A percentile compares a stretch with the other conserved stretches of the same genome.
phyloP scores from a whole-genome alignment of 2,888 invertebrate genomes.

The Phania funesta region DNA sequence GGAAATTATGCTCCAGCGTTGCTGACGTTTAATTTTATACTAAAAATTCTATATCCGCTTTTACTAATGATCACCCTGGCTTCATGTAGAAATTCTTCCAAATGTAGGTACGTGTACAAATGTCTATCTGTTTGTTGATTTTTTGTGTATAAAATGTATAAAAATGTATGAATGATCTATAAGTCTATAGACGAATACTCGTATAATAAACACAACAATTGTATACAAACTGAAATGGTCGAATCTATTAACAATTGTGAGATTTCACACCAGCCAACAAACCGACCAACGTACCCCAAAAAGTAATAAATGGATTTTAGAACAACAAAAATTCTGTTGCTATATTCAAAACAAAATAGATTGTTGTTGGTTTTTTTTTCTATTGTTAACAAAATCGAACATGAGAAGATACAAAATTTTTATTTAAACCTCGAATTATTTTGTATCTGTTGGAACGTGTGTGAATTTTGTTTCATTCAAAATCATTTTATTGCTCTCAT shows the following conservation, averaged over 20 bases:
- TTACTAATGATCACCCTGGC: constrained; percentile 50
- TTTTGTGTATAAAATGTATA: constrained; percentile 16
- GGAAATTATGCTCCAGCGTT: constrained; percentile 58
- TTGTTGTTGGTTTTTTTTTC: constrained; percentile 14
- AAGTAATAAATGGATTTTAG: constrained; percentile 20
- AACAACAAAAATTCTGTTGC: constrained; percentile 10
- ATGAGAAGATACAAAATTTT: background rate
- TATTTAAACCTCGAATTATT: constrained; percentile 29
- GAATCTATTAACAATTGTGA: constrained; percentile 55
- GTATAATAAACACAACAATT: constrained; percentile 36
- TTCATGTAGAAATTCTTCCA: constrained; percentile 13
- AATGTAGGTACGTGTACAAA: constrained; percentile 3
- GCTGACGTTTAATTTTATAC: constrained; percentile 63
- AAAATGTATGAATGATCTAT: constrained; percentile 32
- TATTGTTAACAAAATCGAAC: background rate
- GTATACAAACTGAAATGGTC: constrained; percentile 18
- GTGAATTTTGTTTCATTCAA: background rate
- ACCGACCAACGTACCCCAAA: constrained; percentile 10
- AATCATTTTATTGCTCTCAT: background rate
- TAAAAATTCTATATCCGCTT: constrained; percentile 59
- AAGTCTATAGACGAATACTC: background rate
- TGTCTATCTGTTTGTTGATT: constrained; percentile 10
- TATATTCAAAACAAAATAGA: constrained; percentile 19
- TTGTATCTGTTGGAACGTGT: background rate
- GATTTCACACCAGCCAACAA: constrained; percentile 53